A percentile compares a stretch with the other conserved stretches of the same genome.
phyloP scores from a whole-genome alignment of 2,888 invertebrate species.

The Agonopterix subpropinquella region DNA sequence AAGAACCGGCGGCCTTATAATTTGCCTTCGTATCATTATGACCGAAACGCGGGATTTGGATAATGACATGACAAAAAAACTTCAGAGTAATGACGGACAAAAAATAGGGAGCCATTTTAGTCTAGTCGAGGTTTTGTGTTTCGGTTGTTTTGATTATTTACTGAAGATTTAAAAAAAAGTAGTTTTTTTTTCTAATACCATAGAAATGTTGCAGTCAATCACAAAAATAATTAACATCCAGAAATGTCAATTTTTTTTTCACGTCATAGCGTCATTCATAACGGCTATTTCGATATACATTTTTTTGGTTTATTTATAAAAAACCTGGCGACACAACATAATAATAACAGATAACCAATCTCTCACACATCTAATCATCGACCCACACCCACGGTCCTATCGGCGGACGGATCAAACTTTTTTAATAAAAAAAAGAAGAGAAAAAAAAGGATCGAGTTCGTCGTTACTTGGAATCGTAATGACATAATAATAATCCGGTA shows the following conservation, averaged over 20 bases:
- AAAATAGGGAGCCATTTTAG: slow-evolving; percentile 42
- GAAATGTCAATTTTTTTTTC: too few relatives aligned
- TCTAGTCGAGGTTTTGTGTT: slow-evolving; percentile 31
- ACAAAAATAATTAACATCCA: neutral
- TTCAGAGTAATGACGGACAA: slow-evolving; percentile 45
- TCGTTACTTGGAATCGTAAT: slow-evolving; percentile 43
- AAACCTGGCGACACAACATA: neutral
- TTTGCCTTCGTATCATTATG: slow-evolving; percentile 68
- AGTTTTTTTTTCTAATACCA: neutral
- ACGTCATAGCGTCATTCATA: too few relatives aligned
- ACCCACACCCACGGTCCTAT: slow-evolving; percentile 27
- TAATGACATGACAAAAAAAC: slow-evolving; percentile 53
- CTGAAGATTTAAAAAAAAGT: neutral
- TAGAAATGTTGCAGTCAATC: neutral
- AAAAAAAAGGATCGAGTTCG: slow-evolving; percentile 24
- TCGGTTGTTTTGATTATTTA: slow-evolving; percentile 10
- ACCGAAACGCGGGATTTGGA: slow-evolving; percentile 39
- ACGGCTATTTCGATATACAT: neutral
- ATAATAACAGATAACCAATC: slow-evolving; percentile 10
- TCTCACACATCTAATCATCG: slow-evolving; percentile 28
- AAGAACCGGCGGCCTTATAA: slow-evolving; percentile 53
- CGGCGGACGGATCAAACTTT: slow-evolving; percentile 27
- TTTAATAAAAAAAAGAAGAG: slow-evolving; percentile 22
- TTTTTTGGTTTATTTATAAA: neutral
- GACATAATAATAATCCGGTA: slow-evolving; percentile 46